phyloP scores from a whole-genome alignment of 1,140 invertebrate species.

The Pseudobourletiella spinata region DNA sequence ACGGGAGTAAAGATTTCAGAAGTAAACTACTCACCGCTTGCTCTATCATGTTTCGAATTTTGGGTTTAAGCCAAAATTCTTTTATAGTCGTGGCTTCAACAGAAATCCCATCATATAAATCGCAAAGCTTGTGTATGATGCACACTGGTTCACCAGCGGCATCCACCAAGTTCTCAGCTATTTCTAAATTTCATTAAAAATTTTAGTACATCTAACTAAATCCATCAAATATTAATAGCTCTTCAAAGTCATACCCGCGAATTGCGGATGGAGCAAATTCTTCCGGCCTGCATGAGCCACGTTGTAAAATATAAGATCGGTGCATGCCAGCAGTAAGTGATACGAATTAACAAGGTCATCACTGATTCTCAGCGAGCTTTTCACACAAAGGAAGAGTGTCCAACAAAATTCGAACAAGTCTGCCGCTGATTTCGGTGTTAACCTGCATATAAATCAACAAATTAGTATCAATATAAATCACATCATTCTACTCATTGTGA shows the following conservation, averaged over 20 bases:
- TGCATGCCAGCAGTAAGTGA: conserved; percentile 78
- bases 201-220: neutral
- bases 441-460: conserved; percentile 43
- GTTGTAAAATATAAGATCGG: conserved; percentile 84
- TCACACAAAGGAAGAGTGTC: conserved; percentile 87
- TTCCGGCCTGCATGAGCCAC: conserved; percentile 66
- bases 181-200: conserved; percentile 24
- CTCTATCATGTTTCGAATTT: conserved; percentile 70
- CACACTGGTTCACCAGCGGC: conserved; percentile 55
- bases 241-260: conserved; percentile 54
- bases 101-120: conserved; percentile 64
- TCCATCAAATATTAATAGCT: conserved; percentile 4
- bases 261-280: conserved; percentile 76
- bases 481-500: neutral
- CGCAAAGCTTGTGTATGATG: conserved; percentile 74
- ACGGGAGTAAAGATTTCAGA: too few relatives aligned
- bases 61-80: conserved; percentile 73
- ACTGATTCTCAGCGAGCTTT: conserved; percentile 68
- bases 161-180: conserved; percentile 26
- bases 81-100: conserved; percentile 84
- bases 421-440: conserved; percentile 60
- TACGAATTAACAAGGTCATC: conserved; percentile 92
- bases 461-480: conserved; percentile 5
- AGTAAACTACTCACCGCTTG: conserved; percentile 51
- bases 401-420: conserved; percentile 88